Evolutionary conservation across 2,888 invertebrate genomes (phyloP).

Genomic region (Zootermopsis nevadensis): DNA sequence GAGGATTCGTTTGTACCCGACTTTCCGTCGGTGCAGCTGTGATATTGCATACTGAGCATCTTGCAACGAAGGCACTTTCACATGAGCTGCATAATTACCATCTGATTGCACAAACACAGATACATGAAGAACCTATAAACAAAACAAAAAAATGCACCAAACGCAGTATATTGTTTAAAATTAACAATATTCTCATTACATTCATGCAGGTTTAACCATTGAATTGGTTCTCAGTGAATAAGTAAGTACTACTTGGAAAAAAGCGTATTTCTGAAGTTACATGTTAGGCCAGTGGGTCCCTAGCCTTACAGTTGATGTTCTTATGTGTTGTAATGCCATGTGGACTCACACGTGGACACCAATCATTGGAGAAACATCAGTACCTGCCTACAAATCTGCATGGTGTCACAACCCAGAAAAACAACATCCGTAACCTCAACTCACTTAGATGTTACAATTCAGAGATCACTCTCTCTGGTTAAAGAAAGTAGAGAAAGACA

Average conservation of each 20-base stretch:
- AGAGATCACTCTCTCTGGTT: too few species aligned
- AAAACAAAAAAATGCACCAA: slow-evolving; percentile 15
- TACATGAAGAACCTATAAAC: slow-evolving; percentile 68
- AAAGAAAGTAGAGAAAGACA: too few species aligned
- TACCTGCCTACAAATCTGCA: too few species aligned
- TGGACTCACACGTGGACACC: too few species aligned
- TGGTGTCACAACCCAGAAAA: too few species aligned
- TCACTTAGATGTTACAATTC: too few species aligned
- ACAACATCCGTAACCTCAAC: too few species aligned
- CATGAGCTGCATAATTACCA: slow-evolving; percentile 75
- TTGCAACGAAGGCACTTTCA: slow-evolving; percentile 76
- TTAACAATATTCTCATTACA: slow-evolving; percentile 4
- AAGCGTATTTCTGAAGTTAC: neutral
- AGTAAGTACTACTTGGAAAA: neutral
- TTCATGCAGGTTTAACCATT: neutral
- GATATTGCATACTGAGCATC: slow-evolving; percentile 78
- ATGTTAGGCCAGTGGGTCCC: too few species aligned
- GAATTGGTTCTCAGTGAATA: too few species aligned
- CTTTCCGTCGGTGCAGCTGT: slow-evolving; percentile 83
- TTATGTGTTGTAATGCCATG: too few species aligned
- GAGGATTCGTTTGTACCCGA: slow-evolving; percentile 83
- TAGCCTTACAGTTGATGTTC: too few species aligned
- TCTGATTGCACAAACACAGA: slow-evolving; percentile 74
- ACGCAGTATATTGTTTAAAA: neutral
- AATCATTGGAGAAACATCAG: too few species aligned